phyloP scores from a whole-genome alignment of 2,113 vertebrate species.

The Syngnathus typhle region DNA sequence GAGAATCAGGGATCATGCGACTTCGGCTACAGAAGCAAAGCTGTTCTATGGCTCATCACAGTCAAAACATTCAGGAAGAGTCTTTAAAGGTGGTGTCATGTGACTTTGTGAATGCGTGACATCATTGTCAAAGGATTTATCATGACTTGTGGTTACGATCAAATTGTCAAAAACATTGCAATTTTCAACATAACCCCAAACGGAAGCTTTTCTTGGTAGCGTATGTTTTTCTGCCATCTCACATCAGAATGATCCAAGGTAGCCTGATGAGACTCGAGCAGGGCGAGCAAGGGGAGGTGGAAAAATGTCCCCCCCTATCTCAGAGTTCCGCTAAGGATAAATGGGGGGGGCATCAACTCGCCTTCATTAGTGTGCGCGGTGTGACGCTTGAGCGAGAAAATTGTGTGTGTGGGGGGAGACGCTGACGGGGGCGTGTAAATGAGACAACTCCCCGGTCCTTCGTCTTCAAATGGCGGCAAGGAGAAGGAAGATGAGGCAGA shows the following conservation, averaged over 20 bases:
- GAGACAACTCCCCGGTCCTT: constrained; percentile 49
- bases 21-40: background rate
- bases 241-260: constrained; percentile 7
- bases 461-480: constrained; percentile 34
- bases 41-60: background rate
- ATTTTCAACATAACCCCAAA: constrained; percentile 11
- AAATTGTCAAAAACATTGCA: background rate
- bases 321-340: constrained; percentile 53
- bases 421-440: constrained; percentile 55
- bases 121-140: background rate
- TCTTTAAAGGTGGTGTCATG: background rate
- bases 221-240: constrained; percentile 19
- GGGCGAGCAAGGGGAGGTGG: constrained; percentile 21
- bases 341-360: constrained; percentile 67
- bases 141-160: background rate
- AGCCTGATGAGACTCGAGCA: constrained; percentile 8
- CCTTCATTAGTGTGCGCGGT: constrained; percentile 72
- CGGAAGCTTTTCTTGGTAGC: background rate
- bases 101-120: background rate
- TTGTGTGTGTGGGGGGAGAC: constrained; percentile 15
- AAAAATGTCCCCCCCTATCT: constrained; percentile 33
- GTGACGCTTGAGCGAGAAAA: constrained; percentile 47
- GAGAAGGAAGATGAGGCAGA: background rate
- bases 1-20: background rate
- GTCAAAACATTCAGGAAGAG: background rate